phyloP scores from a whole-genome alignment of 2,113 vertebrate genomes.

The Hemichromis elongatus region DNA sequence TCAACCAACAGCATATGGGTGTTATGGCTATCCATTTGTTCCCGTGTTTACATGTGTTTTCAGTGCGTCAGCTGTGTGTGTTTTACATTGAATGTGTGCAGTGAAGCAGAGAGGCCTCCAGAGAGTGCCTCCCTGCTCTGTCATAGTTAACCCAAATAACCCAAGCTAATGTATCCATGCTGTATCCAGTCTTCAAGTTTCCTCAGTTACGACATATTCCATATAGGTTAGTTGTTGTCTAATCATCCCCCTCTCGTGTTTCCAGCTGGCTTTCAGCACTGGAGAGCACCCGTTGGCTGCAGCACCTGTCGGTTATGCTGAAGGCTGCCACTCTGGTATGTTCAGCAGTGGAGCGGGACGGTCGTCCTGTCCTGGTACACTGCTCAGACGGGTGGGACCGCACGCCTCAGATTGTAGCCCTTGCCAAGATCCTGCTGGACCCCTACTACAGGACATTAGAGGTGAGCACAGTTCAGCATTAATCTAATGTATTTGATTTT shows the following conservation, averaged over 20 bases:
- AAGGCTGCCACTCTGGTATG: constrained; percentile 93
- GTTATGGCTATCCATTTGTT: not conserved
- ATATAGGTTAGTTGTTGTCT: not conserved
- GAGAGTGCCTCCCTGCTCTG: not conserved
- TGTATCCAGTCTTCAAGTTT: not conserved
- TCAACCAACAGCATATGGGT: not conserved
- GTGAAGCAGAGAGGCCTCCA: not conserved
- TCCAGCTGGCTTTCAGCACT: constrained; percentile 94
- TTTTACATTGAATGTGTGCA: not conserved
- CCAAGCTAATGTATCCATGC: not conserved
- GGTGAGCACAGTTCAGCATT: constrained; percentile 58
- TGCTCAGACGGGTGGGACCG: constrained; percentile 98
- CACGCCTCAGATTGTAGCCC: constrained; percentile 92
- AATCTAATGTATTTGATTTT: not conserved
- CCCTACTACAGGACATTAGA: constrained; percentile 97
- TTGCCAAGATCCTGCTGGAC: constrained; percentile 92
- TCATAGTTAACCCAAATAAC: not conserved
- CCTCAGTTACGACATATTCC: not conserved
- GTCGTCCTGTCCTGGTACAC: constrained; percentile 91
- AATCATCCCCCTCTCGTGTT: not conserved
- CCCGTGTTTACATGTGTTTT: not conserved
- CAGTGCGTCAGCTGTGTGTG: not conserved
- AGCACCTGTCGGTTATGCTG: constrained; percentile 96
- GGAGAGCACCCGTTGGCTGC: constrained; percentile 97
- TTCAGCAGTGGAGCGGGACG: constrained; percentile 88